phyloP scores from a whole-genome alignment of 2,113 vertebrate species.

The Nycticorax nycticorax region DNA sequence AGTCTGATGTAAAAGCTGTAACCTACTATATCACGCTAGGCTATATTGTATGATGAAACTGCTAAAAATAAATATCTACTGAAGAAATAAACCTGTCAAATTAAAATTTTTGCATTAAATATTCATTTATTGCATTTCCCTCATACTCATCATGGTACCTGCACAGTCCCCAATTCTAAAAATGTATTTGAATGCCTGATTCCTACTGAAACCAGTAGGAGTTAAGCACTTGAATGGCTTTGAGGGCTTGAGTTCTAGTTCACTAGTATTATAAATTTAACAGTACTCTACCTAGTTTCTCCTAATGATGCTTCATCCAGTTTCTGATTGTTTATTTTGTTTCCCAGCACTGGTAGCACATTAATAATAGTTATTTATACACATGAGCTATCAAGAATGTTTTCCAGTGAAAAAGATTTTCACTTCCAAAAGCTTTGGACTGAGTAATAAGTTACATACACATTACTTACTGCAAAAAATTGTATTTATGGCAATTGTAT shows the following conservation, averaged over 20 bases:
- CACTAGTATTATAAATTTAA: not conserved
- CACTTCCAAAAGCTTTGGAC: not conserved
- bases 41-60: not conserved
- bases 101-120: not conserved
- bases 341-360: not conserved
- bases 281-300: not conserved
- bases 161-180: not conserved
- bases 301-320: not conserved
- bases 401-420: not conserved
- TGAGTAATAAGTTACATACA: not conserved
- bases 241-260: not conserved
- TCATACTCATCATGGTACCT: not conserved
- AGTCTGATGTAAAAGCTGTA: not conserved
- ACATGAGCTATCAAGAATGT: not conserved
- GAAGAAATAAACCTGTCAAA: not conserved
- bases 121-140: not conserved
- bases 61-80: not conserved
- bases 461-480: not conserved
- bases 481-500: not conserved
- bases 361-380: not conserved
- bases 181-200: not conserved
- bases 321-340: not conserved
- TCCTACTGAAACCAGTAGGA: not conserved
- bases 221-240: not conserved
- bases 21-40: not conserved